Evolutionary conservation across 2,797 vertebrate genomes (phyloP), one percentile per base, ranked within the genome.

Genomic region (Melanitta fusca): DNA sequence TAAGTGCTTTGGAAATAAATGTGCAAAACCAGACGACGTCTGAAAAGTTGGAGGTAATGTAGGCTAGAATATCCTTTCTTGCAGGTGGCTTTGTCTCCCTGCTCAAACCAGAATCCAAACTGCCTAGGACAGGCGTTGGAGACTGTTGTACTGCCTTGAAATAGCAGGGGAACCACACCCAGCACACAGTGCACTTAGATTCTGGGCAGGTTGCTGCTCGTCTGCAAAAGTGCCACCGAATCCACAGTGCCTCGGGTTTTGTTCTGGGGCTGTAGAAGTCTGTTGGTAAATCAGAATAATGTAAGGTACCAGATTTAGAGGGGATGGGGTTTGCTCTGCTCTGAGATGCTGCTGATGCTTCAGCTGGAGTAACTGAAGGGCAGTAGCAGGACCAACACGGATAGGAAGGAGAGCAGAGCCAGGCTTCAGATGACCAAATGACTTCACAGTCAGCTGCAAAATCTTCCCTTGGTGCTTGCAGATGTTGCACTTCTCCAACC

Each of bases 221-320:
- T 62, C 49, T 62, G 19, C 53, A 21, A 1, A 83, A 58, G 43
- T 18, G 7, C 39, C 47, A 9, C 69, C 20, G 39, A 25, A 38
- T 70, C 24, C 41, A 38, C 34, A 74, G 6, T 1, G 2, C 69
- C 39, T 70, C 8, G 0, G 45, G 22, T 56, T 83, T 70, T 60
- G 30, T 56, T 73, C 34, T 58, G 51, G 27, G 38, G 51, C 43
- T 54, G 16, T 49, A 22, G 38, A 47, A 65, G 17, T 27, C 39
- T 8, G 20, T 10, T 64, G 64, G 47, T 28, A 87, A 78, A 72
- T 68, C 60, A 45, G 28, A 61, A 24, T n/a, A n/a, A 65, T 1
- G 0, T 36, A 20, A 34, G 13, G 13, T 19, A 11, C 13, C 2
- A 4, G 24, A 22, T 12, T 45, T 38, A 22, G 4, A 3, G 19